Evolutionary conservation across 2,113 vertebrate genomes (phyloP), one percentile per base, ranked within the genome.

Genomic region (Coryphaenoides rupestris): DNA sequence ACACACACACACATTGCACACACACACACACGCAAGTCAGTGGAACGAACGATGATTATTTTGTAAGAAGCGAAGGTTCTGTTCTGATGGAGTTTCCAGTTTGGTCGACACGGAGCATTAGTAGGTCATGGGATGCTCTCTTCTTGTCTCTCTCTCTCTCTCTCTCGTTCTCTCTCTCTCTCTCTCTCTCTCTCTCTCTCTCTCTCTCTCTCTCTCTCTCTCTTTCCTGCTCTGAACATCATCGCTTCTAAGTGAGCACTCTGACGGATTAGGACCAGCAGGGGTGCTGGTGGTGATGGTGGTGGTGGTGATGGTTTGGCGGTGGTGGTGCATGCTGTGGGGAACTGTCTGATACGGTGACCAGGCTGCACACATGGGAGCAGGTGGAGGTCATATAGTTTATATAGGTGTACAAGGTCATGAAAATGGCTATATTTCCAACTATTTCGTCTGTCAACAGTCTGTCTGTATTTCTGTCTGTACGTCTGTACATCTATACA

Each of bases 51-150:
- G 60, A 68, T 84, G 84, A 81, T 84, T 83, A 78, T 76, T 74
- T 65, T 40, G 62, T 55, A 67, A 77, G n/a, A n/a, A 82, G 68
- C 77, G 55, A 14, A 58, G 64, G 66, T 60, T 13, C 49, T 53
- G 60, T 57, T 76, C 68, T 77, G 78, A 84, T 83, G 69, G 75
- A 85, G 78, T 79, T 84, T 86, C 79, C 83, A 78, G 78, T 86
- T 79, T 66, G 60, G 69, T 64, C 7, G 65, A 81, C 65, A 69
- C 49, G 57, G 72, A 69, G 70, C 70, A 81, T 87, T 82, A 83
- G 70, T 63, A 71, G 78, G 79, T 66, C 73, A 76, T 62, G 79
- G 84, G 79, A 84, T n/a, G n/a, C n/a, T n/a, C n/a, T n/a, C n/a
- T n/a, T n/a, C n/a, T n/a, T n/a, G n/a, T n/a, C n/a, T n/a, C n/a